phyloP scores from a whole-genome alignment of 92 coral and sea anemone genomes.

The Virgularia gustaviana region DNA sequence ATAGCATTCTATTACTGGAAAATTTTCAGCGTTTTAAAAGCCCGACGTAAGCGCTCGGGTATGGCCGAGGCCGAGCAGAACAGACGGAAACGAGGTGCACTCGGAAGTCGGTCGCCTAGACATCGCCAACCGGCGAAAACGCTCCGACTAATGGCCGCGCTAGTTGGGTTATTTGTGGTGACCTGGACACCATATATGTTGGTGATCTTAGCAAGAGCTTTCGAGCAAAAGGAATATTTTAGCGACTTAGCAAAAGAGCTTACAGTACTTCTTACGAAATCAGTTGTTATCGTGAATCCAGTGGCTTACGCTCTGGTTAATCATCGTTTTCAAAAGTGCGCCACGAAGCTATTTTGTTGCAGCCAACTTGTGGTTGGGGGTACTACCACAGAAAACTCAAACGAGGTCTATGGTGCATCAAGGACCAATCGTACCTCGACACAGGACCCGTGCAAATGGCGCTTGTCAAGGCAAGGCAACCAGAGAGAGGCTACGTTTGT shows the following conservation, averaged over 20 bases:
- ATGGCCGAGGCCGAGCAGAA: not conserved
- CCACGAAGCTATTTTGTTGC: slow-evolving; percentile 21
- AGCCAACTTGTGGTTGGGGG: slow-evolving; percentile 5
- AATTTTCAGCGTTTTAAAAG: slow-evolving; percentile 62
- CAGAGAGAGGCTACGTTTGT: not conserved
- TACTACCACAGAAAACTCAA: slow-evolving; percentile 11
- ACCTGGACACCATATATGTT: slow-evolving; percentile 79
- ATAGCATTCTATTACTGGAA: slow-evolving; percentile 68
- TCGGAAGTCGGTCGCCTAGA: slow-evolving; percentile 42
- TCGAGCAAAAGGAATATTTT: slow-evolving; percentile 46
- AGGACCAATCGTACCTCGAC: not conserved
- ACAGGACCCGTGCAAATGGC: not conserved
- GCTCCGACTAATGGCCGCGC: slow-evolving; percentile 68
- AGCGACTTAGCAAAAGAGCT: slow-evolving; percentile 58
- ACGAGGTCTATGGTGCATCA: not conserved
- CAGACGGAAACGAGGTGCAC: slow-evolving; percentile 22
- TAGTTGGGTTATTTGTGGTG: slow-evolving; percentile 58
- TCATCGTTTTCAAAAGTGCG: slow-evolving; percentile 70
- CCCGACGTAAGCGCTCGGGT: slow-evolving; percentile 42
- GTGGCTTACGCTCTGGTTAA: slow-evolving; percentile 80
- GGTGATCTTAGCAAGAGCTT: slow-evolving; percentile 55
- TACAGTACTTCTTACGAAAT: slow-evolving; percentile 64
- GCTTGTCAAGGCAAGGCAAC: not conserved
- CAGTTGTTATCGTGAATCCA: slow-evolving; percentile 70
- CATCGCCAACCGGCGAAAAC: slow-evolving; percentile 62